A percentile compares a stretch with the other conserved stretches of the same genome.
These are phyloP conservation scores for Anas flavirostris DNA, from an alignment of 2,797 vertebrate species.

Conservation along the genomic window DNA sequence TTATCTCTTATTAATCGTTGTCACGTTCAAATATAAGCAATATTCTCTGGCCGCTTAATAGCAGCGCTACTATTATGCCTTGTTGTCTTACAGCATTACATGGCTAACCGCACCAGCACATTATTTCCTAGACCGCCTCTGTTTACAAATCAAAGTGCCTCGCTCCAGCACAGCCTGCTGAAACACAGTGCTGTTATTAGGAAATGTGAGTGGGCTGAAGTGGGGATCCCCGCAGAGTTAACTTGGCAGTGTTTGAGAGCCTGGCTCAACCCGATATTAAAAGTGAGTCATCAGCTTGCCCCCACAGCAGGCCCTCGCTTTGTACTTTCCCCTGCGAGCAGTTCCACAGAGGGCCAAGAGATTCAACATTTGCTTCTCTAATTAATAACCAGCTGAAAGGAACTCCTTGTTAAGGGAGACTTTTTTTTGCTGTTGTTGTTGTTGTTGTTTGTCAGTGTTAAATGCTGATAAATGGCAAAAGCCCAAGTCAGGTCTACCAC, in stretches of 20 bases:
- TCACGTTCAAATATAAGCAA: background rate
- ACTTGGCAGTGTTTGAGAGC: constrained; percentile 78
- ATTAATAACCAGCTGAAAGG: constrained; percentile 75
- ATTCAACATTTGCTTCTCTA: constrained; percentile 65
- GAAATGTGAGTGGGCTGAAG: constrained; percentile 85
- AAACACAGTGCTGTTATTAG: constrained; percentile 77
- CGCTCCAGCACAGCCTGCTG: constrained; percentile 57
- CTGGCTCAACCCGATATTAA: constrained; percentile 83
- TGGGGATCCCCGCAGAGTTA: constrained; percentile 79
- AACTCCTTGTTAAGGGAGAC: constrained; percentile 65
- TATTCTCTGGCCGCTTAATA: constrained; percentile 1
- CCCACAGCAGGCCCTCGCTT: constrained; percentile 80
- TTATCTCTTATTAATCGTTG: constrained; percentile 48
- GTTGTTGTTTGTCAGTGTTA: background rate
- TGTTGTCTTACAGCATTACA: constrained; percentile 12
- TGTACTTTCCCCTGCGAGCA: constrained; percentile 75
- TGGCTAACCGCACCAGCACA: background rate
- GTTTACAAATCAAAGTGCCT: constrained; percentile 79
- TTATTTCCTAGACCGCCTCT: constrained; percentile 65
- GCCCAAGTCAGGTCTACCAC: background rate
- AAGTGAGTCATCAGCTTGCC: constrained; percentile 85
- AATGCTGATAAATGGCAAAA: constrained; percentile 8
- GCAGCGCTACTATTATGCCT: background rate
- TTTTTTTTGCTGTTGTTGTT: background rate
- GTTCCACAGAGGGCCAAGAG: constrained; percentile 59